Conservation (phyloP, 2,797 vertebrate genomes). For the Rhinophrynus dorsalis region DNA sequence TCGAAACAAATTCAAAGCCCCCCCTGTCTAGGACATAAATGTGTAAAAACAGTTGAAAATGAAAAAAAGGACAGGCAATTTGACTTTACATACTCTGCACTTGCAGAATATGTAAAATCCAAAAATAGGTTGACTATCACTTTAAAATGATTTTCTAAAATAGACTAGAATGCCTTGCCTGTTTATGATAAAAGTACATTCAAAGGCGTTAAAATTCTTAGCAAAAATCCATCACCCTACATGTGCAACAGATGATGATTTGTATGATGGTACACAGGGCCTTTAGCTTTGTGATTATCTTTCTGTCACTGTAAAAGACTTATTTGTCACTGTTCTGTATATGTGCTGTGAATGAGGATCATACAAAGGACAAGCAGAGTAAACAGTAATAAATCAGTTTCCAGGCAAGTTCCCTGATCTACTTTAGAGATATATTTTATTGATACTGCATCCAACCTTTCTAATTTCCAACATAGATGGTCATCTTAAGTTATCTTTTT, state of each 20-base stretch:
- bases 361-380: constrained; percentile 36
- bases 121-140: no score
- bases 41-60: no score
- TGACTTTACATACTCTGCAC: no score
- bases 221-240: constrained; percentile 11
- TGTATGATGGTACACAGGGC: constrained; percentile 12
- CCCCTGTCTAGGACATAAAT: no score
- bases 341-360: constrained; percentile 30
- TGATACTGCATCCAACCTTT: constrained; percentile 35
- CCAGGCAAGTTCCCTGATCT: constrained; percentile 22
- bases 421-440: constrained; percentile 35
- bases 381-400: constrained; percentile 37
- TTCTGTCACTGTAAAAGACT: constrained; percentile 26
- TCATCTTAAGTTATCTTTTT: constrained; percentile 7
- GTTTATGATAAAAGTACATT: constrained; percentile 1
- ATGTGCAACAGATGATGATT: constrained; percentile 9
- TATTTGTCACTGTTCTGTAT: constrained; percentile 36
- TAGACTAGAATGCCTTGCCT: background rate
- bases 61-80: no score
- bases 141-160: background rate
- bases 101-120: no score
- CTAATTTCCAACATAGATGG: constrained; percentile 14
- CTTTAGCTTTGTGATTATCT: constrained; percentile 31
- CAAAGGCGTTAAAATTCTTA: background rate
- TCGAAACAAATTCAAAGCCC: no score